These are phyloP conservation scores for Telenomus remus DNA, from an alignment of 1,140 invertebrate species.

Conservation along the genomic window DNA sequence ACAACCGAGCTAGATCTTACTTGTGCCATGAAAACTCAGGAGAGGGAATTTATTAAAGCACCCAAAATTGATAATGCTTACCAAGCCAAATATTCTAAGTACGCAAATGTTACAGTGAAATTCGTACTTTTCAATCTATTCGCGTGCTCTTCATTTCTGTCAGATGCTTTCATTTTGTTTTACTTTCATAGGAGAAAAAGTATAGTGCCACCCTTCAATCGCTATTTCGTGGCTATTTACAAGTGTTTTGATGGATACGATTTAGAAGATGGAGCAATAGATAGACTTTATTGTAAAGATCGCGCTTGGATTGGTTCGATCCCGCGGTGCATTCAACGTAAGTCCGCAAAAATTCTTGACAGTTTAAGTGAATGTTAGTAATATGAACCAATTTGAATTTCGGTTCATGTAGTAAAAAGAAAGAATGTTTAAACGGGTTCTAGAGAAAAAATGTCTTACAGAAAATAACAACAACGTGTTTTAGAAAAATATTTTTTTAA, in stretches of 20 bases:
- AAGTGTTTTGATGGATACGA: conserved; percentile 76
- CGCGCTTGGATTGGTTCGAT: conserved; percentile 76
- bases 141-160: conserved; percentile 1
- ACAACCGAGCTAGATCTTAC: conserved; percentile 65
- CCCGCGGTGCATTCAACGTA: conserved; percentile 73
- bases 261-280: conserved; percentile 71
- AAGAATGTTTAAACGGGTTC: no score
- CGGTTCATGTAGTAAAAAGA: no score
- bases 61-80: conserved; percentile 63
- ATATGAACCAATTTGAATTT: no score
- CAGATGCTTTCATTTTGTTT: conserved; percentile 1
- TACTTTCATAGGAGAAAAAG: conserved; percentile 70
- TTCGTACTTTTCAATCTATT: conserved; percentile 13
- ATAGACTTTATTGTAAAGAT: conserved; percentile 77
- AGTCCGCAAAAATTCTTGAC: conserved; percentile 60
- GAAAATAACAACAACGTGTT: no score
- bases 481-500: conserved; percentile 6
- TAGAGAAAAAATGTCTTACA: no score
- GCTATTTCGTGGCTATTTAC: conserved; percentile 77
- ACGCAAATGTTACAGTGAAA: conserved; percentile 23
- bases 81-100: conserved; percentile 65
- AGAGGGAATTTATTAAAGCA: conserved; percentile 64
- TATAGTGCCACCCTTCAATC: conserved; percentile 69
- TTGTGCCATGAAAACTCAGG: conserved; percentile 61
- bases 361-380: conserved; percentile 1